phyloP scores from a whole-genome alignment of 2,888 invertebrate genomes.

The Epinotia brunnichana region DNA sequence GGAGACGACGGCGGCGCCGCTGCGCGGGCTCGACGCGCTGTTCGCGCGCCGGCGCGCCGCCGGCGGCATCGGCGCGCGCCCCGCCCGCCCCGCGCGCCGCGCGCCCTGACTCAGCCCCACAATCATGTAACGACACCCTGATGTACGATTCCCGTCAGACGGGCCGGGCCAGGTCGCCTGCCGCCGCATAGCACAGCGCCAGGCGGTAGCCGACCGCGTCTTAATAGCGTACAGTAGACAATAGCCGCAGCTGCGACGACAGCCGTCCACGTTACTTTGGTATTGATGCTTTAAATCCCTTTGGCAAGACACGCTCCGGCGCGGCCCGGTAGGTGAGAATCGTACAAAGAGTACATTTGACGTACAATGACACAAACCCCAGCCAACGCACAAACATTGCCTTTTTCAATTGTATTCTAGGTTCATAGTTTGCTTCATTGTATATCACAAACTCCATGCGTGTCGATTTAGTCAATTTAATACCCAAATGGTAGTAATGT shows the following conservation, averaged over 20 bases:
- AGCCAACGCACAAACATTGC: conserved; percentile 7
- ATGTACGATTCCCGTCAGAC: too few relatives aligned
- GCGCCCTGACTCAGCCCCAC: conserved; percentile 49
- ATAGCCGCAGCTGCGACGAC: too few relatives aligned
- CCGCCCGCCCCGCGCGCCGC: conserved; percentile 68
- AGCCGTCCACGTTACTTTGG: too few relatives aligned
- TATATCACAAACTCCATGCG: conserved; percentile 51
- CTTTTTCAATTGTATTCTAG: not conserved
- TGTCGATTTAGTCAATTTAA: conserved; percentile 75
- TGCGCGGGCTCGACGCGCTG: conserved; percentile 86
- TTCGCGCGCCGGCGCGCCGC: conserved; percentile 88
- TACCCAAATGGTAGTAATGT: conserved; percentile 67
- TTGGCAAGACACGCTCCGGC: too few relatives aligned
- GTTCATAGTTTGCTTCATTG: conserved; percentile 19
- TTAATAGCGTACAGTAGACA: too few relatives aligned
- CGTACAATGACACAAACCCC: conserved; percentile 19
- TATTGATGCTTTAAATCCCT: too few relatives aligned
- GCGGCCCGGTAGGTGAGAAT: too few relatives aligned
- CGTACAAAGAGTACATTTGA: not conserved
- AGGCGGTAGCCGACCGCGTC: too few relatives aligned
- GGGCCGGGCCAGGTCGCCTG: too few relatives aligned
- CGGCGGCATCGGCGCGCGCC: conserved; percentile 67
- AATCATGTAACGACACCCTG: conserved; percentile 37
- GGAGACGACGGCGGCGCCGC: conserved; percentile 82
- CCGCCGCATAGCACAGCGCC: too few relatives aligned